phyloP scores from a whole-genome alignment of 2,888 invertebrate species.

The Arge pagana region DNA sequence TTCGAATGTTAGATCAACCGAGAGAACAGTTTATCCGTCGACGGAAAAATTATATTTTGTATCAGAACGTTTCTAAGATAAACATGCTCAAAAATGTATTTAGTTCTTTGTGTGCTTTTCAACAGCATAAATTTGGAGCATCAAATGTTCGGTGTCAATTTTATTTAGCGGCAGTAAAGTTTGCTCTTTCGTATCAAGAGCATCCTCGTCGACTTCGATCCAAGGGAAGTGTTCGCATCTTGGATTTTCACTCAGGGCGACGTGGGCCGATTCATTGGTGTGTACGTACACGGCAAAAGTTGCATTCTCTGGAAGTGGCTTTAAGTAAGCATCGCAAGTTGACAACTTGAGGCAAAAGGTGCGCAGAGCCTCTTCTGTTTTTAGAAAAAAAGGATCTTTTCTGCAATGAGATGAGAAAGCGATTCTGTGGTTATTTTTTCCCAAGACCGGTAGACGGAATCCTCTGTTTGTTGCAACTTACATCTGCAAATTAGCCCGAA shows the following conservation, averaged over 20 bases:
- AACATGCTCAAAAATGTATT: no score
- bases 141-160: conserved; percentile 55
- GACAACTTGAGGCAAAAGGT: conserved; percentile 66
- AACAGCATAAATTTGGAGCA: conserved; percentile 30
- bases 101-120: conserved; percentile 4
- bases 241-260: conserved; percentile 62
- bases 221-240: conserved; percentile 62
- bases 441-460: conserved; percentile 53
- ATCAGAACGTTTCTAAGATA: no score
- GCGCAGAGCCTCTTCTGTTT: conserved; percentile 66
- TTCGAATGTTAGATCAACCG: no score
- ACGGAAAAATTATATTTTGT: no score
- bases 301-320: conserved; percentile 61
- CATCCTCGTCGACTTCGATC: conserved; percentile 52
- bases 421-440: conserved; percentile 48
- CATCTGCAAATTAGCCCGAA: conserved; percentile 41
- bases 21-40: no score
- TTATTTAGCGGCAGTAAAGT: conserved; percentile 59
- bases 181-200: conserved; percentile 39
- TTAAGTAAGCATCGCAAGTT: conserved; percentile 59
- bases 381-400: conserved; percentile 66
- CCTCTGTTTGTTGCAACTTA: conserved; percentile 41
- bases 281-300: conserved; percentile 67
- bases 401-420: conserved; percentile 31
- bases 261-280: conserved; percentile 65